These are phyloP conservation scores for Sycophila sp. DNA, from an alignment of 1,140 invertebrate species.

Conservation along the genomic window DNA sequence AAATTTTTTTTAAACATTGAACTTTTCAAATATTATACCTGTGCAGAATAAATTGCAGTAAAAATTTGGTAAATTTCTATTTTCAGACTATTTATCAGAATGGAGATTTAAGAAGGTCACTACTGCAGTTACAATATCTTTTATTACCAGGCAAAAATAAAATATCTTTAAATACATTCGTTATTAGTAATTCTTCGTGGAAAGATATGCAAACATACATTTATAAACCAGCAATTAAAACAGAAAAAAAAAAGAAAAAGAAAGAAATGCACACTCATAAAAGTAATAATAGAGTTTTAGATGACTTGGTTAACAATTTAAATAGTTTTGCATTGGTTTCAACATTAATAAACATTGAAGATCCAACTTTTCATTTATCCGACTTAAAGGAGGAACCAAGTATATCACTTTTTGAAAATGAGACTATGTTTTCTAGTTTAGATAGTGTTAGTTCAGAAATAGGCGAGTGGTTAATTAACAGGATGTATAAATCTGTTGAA, in stretches of 20 bases:
- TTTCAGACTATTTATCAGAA: conserved; percentile 57
- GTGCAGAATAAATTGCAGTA: neutral
- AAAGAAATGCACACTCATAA: conserved; percentile 36
- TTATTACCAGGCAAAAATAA: conserved; percentile 60
- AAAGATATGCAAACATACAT: conserved; percentile 48
- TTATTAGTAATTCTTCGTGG: conserved; percentile 46
- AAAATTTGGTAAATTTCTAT: neutral
- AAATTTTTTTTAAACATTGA: neutral
- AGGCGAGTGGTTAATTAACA: conserved; percentile 50
- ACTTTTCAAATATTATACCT: neutral
- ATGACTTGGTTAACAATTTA: conserved; percentile 49
- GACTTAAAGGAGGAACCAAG: conserved; percentile 47
- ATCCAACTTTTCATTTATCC: conserved; percentile 44
- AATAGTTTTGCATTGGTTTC: conserved; percentile 55
- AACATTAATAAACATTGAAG: conserved; percentile 46
- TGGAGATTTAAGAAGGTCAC: conserved; percentile 76
- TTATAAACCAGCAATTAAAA: conserved; percentile 56
- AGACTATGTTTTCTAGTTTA: conserved; percentile 46
- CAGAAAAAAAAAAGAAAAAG: conserved; percentile 46
- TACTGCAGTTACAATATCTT: conserved; percentile 78
- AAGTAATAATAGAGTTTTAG: conserved; percentile 27
- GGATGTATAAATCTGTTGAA: conserved; percentile 31
- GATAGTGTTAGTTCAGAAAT: conserved; percentile 48
- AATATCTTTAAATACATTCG: conserved; percentile 30
- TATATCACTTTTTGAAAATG: conserved; percentile 56